A percentile compares a stretch with the other conserved stretches of the same genome.
These are phyloP conservation scores for Magallana gigas DNA, from an alignment of 1,140 invertebrate species.

Conservation along the genomic window DNA sequence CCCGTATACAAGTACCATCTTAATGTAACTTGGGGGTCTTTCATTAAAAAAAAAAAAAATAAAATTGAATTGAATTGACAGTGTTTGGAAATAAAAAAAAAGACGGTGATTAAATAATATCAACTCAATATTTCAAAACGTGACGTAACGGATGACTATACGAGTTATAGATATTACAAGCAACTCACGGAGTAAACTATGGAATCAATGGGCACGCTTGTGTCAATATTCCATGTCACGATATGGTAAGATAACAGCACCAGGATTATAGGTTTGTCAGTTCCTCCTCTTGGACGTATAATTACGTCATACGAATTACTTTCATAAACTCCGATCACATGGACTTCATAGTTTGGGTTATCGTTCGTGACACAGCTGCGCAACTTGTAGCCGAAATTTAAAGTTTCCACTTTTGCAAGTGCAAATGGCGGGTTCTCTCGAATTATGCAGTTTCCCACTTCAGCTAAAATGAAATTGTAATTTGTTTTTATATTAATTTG, in stretches of 20 bases:
- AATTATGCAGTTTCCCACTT: slow-evolving; percentile 42
- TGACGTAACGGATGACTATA: no score
- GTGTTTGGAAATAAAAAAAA: no score
- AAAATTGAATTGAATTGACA: no score
- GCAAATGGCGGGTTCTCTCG: slow-evolving; percentile 19
- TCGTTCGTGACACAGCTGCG: slow-evolving; percentile 19
- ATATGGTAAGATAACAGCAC: background rate
- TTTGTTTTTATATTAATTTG: no score
- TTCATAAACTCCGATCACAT: slow-evolving; percentile 3
- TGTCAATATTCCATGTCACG: background rate
- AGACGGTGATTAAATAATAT: no score
- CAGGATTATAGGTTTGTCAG: background rate
- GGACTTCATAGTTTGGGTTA: background rate
- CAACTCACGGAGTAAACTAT: background rate
- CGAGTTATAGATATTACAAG: no score
- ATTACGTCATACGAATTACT: background rate
- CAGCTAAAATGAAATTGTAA: background rate
- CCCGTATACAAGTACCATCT: no score
- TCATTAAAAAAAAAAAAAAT: no score
- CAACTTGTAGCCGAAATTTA: background rate
- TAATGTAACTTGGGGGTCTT: no score
- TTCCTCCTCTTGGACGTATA: background rate
- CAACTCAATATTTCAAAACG: no score
- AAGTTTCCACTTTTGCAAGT: slow-evolving; percentile 14
- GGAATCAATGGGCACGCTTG: background rate